A percentile compares a stretch with the other conserved stretches of the same genome.
Conservation (phyloP, 1,140 invertebrate species). For the Druon quercuslanigerum region DNA sequence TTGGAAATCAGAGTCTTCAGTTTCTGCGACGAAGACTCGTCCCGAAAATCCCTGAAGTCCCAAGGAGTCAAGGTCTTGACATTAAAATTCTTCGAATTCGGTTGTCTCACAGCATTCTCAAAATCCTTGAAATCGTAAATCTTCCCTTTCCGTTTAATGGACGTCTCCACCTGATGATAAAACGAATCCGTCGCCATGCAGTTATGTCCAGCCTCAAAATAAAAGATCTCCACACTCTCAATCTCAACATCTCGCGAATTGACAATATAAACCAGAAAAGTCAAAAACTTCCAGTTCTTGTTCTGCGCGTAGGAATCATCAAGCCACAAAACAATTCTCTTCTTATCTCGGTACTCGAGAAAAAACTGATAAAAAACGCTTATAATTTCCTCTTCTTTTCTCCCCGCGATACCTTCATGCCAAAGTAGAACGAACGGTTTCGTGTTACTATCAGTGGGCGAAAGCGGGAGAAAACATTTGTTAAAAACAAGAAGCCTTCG, state of each 20-base stretch:
- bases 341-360: conserved; percentile 4
- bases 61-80: conserved; percentile 21
- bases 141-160: conserved; percentile 48
- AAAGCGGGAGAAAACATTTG: conserved; percentile 48
- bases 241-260: conserved; percentile 44
- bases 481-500: conserved; percentile 41
- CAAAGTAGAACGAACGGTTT: conserved; percentile 44
- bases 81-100: conserved; percentile 23
- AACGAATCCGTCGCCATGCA: conserved; percentile 57
- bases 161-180: conserved; percentile 57
- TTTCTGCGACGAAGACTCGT: conserved; percentile 37
- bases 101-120: conserved; percentile 34
- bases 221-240: conserved; percentile 48
- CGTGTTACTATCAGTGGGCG: conserved; percentile 21
- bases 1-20: conserved; percentile 35
- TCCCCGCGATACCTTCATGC: conserved; percentile 44
- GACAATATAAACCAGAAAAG: conserved; percentile 46
- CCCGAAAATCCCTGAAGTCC: conserved; percentile 37
- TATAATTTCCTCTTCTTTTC: conserved; percentile 49
- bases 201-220: conserved; percentile 58
- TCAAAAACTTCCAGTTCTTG: conserved; percentile 59
- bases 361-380: conserved; percentile 42
- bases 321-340: conserved; percentile 1
- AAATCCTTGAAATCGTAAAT: conserved; percentile 63
- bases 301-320: conserved; percentile 46